These are phyloP conservation scores for Cercopithecus mona DNA, from an alignment of 2,113 vertebrate genomes.

Conservation along the genomic window DNA sequence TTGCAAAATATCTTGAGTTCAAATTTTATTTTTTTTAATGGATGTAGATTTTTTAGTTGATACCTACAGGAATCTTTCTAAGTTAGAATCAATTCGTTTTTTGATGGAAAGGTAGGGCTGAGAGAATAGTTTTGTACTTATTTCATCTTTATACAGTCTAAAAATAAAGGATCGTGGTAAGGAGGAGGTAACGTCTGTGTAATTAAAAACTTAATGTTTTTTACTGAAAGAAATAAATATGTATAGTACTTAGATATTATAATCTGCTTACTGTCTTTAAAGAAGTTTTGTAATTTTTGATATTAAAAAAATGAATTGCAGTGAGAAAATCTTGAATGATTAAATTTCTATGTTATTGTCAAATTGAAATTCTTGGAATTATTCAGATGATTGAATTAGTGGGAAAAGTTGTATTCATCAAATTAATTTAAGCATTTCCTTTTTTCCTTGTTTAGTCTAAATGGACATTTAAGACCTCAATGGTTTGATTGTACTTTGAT, in stretches of 20 bases:
- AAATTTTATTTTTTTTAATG: not conserved
- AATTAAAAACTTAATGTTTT: not conserved
- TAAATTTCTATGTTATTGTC: not conserved
- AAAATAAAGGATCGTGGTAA: not conserved
- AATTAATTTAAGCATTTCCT: not conserved
- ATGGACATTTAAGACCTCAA: not conserved
- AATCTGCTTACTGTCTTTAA: not conserved
- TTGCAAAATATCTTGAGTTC: conserved; percentile 3
- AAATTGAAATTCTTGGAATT: not conserved
- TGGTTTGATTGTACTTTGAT: not conserved
- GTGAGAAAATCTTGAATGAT: not conserved
- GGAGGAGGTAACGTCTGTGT: not conserved
- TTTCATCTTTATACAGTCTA: not conserved
- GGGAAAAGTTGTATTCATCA: not conserved
- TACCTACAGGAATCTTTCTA: not conserved
- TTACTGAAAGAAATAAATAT: not conserved
- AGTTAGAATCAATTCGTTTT: not conserved
- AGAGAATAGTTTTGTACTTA: not conserved
- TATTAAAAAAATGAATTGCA: not conserved
- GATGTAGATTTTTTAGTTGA: not conserved
- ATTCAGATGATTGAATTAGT: not conserved
- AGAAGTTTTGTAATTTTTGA: not conserved
- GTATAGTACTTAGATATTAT: not conserved
- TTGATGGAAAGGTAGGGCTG: not conserved
- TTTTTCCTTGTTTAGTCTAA: not conserved